These are phyloP conservation scores for Lates calcarifer DNA, from an alignment of 2,113 vertebrate species.

Conservation along the genomic window DNA sequence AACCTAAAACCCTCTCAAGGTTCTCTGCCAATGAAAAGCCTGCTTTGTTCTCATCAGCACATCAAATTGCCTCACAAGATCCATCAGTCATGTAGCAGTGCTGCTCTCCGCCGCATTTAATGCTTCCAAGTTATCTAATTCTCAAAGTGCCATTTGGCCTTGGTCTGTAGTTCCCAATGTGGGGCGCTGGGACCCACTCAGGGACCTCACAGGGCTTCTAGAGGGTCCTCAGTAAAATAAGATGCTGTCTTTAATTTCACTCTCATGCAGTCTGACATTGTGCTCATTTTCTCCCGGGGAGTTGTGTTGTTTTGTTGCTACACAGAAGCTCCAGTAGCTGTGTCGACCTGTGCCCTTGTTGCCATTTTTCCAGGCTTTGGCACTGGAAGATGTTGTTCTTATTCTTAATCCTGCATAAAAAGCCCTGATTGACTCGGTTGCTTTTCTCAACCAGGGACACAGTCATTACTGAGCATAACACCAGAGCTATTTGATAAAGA, in stretches of 20 bases:
- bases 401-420: too few relatives aligned
- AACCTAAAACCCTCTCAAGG: constrained; percentile 41
- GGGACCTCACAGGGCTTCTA: background rate
- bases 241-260: background rate
- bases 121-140: constrained; percentile 20
- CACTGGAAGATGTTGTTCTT: too few relatives aligned
- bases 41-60: constrained; percentile 32
- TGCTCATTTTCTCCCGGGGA: too few relatives aligned
- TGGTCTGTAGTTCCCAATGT: background rate
- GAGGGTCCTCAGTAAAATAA: background rate
- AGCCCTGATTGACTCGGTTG: too few relatives aligned
- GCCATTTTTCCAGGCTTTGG: too few relatives aligned
- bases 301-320: too few relatives aligned
- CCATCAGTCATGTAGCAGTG: constrained; percentile 18
- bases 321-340: too few relatives aligned
- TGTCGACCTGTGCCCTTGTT: too few relatives aligned
- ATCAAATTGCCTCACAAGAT: constrained; percentile 20
- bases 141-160: constrained; percentile 19
- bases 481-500: too few relatives aligned
- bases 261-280: too few relatives aligned
- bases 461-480: too few relatives aligned
- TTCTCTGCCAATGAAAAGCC: constrained; percentile 53
- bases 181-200: background rate
- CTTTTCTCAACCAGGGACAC: too few relatives aligned
- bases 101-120: constrained; percentile 4